These are phyloP conservation scores for Liparis tanakae DNA, from an alignment of 2,797 vertebrate species.

Conservation along the genomic window DNA sequence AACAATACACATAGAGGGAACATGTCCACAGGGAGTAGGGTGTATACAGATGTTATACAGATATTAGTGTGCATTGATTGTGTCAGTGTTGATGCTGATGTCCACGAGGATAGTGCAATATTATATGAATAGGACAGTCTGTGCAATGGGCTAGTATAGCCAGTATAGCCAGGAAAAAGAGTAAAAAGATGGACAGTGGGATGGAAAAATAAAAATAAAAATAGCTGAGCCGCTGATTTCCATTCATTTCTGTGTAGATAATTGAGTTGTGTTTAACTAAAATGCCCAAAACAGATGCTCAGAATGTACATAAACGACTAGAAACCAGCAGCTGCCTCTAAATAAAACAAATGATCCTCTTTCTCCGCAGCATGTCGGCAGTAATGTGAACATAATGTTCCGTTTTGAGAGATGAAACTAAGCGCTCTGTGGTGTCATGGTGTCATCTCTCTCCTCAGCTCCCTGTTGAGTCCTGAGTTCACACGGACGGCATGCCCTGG, in stretches of 20 bases:
- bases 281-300: not conserved
- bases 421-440: not conserved
- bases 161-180: too few species aligned
- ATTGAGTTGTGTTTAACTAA: not conserved
- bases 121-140: too few species aligned
- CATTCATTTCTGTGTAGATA: not conserved
- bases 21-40: too few species aligned
- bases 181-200: too few species aligned
- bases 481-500: constrained; percentile 64
- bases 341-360: not conserved
- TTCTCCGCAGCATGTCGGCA: not conserved
- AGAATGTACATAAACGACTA: not conserved
- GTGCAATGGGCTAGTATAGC: too few species aligned
- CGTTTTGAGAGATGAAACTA: not conserved
- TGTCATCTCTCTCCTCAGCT: not conserved
- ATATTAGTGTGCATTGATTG: too few species aligned
- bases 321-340: constrained; percentile 6
- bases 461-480: constrained; percentile 1
- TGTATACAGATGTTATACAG: too few species aligned
- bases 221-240: not conserved
- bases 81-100: too few species aligned
- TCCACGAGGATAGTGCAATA: too few species aligned
- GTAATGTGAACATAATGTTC: not conserved
- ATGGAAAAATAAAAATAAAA: too few species aligned
- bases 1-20: too few species aligned